Evolutionary conservation across 2,888 invertebrate species (phyloP).

Genomic region (Synanthedon andrenaeformis): DNA sequence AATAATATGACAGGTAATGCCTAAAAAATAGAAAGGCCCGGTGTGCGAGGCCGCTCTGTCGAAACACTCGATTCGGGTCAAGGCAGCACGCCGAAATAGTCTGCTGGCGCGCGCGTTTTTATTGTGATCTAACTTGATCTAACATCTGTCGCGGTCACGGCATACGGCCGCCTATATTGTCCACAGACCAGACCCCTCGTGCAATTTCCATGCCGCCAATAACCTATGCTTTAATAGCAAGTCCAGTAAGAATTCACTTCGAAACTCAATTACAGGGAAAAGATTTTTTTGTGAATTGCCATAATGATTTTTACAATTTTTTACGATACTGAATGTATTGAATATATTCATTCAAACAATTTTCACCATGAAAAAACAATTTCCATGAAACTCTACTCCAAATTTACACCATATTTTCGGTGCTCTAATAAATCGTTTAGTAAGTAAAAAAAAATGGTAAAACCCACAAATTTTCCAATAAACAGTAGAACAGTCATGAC

Average conservation of each 20-base stretch:
- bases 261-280: no score
- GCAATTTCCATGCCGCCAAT: conserved; percentile 8
- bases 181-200: conserved; percentile 13
- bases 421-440: no score
- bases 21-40: conserved; percentile 71
- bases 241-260: no score
- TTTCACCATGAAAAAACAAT: no score
- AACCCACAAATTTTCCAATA: no score
- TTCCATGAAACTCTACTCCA: no score
- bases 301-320: no score
- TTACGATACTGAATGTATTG: no score
- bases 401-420: no score
- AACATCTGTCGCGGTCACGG: conserved; percentile 56
- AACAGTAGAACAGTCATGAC: not conserved
- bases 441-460: no score
- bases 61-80: conserved; percentile 68
- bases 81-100: conserved; percentile 69
- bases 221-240: conserved; percentile 3
- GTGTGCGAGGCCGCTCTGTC: conserved; percentile 68
- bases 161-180: conserved; percentile 18
- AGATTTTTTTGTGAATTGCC: no score
- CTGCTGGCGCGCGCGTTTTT: conserved; percentile 64
- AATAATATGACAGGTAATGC: conserved; percentile 70
- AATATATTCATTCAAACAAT: no score
- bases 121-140: conserved; percentile 67